phyloP scores from a whole-genome alignment of 2,888 invertebrate species.

The Drosophila falleni region DNA sequence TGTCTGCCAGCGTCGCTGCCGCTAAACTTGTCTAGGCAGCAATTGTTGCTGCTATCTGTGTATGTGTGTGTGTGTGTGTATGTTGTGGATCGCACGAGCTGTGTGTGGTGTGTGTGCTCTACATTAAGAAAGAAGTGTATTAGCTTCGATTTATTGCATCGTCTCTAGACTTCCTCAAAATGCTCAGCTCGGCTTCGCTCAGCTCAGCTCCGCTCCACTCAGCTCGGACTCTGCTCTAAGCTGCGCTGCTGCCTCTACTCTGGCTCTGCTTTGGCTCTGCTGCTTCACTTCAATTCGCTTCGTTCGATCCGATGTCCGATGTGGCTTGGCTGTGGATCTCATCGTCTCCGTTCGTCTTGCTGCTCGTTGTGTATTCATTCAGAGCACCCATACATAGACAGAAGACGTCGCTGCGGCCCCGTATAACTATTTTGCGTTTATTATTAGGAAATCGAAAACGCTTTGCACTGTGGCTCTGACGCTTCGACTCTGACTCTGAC shows the following conservation, averaged over 20 bases:
- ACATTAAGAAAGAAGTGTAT: conserved; percentile 80
- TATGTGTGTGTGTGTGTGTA: conserved; percentile 17
- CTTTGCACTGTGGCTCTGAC: conserved; percentile 56
- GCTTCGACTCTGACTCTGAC: conserved; percentile 27
- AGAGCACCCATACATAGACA: conserved; percentile 76
- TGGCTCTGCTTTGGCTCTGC: conserved; percentile 13
- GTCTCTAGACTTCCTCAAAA: conserved; percentile 70
- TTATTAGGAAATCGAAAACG: conserved; percentile 80
- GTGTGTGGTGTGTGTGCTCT: conserved; percentile 64
- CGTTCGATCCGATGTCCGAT: conserved; percentile 27
- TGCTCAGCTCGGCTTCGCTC: conserved; percentile 13
- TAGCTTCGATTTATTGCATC: conserved; percentile 81
- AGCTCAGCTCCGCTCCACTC: conserved; percentile 1
- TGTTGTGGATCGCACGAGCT: conserved; percentile 46
- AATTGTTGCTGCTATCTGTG: conserved; percentile 13
- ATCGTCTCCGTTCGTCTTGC: conserved; percentile 57
- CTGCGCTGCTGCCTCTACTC: conserved; percentile 4
- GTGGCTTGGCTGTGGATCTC: conserved; percentile 48
- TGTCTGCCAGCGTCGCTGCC: conserved; percentile 39
- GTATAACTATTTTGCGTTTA: conserved; percentile 79
- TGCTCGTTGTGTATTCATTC: conserved; percentile 76
- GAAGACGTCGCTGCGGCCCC: conserved; percentile 61
- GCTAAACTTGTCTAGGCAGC: conserved; percentile 73
- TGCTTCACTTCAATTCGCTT: conserved; percentile 10
- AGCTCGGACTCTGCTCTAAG: conserved; percentile 5